Percentiles rank a stretch among this genome's conserved stretches.
These are phyloP conservation scores for Otolemur garnettii DNA, from an alignment of 2,113 vertebrate genomes.

Conservation along the genomic window DNA sequence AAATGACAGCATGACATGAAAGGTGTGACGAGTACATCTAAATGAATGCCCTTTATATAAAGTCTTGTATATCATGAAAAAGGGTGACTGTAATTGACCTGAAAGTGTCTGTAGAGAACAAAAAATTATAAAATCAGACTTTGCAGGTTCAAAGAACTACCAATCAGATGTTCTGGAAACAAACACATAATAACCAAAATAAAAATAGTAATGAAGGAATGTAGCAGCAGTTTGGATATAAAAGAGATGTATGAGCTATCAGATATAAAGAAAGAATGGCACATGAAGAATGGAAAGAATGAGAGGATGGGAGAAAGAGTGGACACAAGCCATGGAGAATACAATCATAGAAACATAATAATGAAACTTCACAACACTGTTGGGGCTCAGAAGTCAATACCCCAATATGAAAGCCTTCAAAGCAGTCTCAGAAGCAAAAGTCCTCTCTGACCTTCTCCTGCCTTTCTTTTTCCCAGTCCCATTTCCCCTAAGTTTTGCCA, in stretches of 20 bases:
- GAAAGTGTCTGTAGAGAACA: not conserved
- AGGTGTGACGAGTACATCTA: too few relatives aligned
- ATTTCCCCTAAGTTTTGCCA: too few relatives aligned
- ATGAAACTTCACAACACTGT: not conserved
- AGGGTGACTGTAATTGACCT: not conserved
- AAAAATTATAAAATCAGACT: slow-evolving; percentile 10
- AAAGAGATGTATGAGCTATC: not conserved
- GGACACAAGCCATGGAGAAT: not conserved
- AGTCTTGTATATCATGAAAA: not conserved
- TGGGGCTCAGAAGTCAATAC: too few relatives aligned
- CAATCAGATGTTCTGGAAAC: slow-evolving; percentile 19
- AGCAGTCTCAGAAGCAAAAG: too few relatives aligned
- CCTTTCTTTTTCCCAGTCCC: too few relatives aligned
- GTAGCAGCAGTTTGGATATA: not conserved
- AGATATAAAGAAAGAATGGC: not conserved
- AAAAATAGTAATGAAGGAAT: not conserved
- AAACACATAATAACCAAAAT: slow-evolving; percentile 7
- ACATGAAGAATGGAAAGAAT: not conserved
- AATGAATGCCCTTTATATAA: too few relatives aligned
- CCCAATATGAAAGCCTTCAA: too few relatives aligned
- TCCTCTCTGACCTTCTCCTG: too few relatives aligned
- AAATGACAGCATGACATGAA: not conserved
- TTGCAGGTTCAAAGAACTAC: not conserved
- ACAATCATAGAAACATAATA: not conserved
- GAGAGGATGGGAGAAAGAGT: not conserved